Conservation (phyloP, 2,888 invertebrate genomes). For the Aradus depressus region DNA sequence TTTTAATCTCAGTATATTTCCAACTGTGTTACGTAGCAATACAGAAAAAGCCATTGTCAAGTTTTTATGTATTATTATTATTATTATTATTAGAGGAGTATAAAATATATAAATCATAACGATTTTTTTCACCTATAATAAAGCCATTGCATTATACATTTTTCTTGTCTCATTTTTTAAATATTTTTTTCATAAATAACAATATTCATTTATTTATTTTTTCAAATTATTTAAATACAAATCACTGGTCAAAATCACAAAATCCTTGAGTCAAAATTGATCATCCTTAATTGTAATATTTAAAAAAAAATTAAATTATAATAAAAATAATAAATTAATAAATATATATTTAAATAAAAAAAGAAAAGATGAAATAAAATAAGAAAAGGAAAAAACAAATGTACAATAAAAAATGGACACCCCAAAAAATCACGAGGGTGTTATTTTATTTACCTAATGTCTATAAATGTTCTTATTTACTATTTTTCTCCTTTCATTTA, state of each 20-base stretch:
- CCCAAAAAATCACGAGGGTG: slow-evolving; percentile 16
- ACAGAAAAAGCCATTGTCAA: too few relatives aligned
- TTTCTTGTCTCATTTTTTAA: slow-evolving; percentile 7
- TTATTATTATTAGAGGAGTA: slow-evolving; percentile 19
- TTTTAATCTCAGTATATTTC: too few relatives aligned
- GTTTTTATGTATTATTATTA: too few relatives aligned
- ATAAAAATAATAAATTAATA: too few relatives aligned
- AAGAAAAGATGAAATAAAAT: too few relatives aligned
- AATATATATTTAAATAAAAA: too few relatives aligned
- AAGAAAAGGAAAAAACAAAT: slow-evolving; percentile 8
- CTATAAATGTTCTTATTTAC: slow-evolving; percentile 14
- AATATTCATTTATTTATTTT: slow-evolving; percentile 9
- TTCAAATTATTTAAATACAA: slow-evolving; percentile 6
- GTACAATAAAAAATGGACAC: slow-evolving; percentile 13
- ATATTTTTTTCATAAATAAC: slow-evolving; percentile 10
- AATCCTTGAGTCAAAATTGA: slow-evolving; percentile 13
- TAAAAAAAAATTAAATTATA: too few relatives aligned
- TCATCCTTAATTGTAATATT: slow-evolving; percentile 2
- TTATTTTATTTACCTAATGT: slow-evolving; percentile 16
- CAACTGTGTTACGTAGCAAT: too few relatives aligned
- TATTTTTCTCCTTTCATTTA: too few relatives aligned
- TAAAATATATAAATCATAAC: slow-evolving; percentile 15
- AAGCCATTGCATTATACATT: slow-evolving; percentile 10
- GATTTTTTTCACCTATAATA: slow-evolving; percentile 11
- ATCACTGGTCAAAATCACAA: slow-evolving; percentile 15